Evolutionary conservation across 2,888 invertebrate species (phyloP), one percentile per base, ranked within the genome.

Genomic region (Rambutsinella grinnellia): DNA sequence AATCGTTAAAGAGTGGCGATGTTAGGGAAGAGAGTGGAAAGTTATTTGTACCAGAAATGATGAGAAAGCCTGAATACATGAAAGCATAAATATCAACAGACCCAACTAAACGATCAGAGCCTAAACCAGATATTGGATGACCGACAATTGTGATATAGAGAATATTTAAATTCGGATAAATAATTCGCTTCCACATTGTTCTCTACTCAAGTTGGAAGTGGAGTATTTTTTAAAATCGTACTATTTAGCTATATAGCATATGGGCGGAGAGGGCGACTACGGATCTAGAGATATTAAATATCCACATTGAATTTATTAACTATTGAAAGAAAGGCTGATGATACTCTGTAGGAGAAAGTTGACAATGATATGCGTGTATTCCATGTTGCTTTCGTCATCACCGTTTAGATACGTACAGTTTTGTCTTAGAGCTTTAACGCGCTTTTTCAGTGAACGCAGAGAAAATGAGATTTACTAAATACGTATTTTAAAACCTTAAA

Each of bases 251-350:
- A 36, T 36, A 36, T 13, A 36, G 36, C 36, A 5, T 8, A 13
- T 8, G 36, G 36, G 36, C n/a, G n/a, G 5, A 36, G 36, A 36
- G 36, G 36, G n/a, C n/a, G n/a, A n/a, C n/a, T n/a, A n/a, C n/a
- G n/a, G n/a, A n/a, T n/a, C n/a, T n/a, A n/a, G n/a, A n/a, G n/a
- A n/a, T n/a, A n/a, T n/a, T n/a, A n/a, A n/a, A n/a, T n/a, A n/a
- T n/a, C n/a, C n/a, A n/a, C n/a, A n/a, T n/a, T n/a, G n/a, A n/a
- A n/a, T n/a, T n/a, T n/a, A n/a, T n/a, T n/a, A 36, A 36, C 36
- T 36, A 13, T 65, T 66, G 75, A 68, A 69, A n/a, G n/a, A n/a
- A n/a, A 75, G 68, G 75, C 75, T 75, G 75, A 75, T 66, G 28
- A n/a, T n/a, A n/a, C n/a, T n/a, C 47, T 49, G 68, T 67, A 63